phyloP scores from a whole-genome alignment of 2,797 vertebrate genomes.

The Danio kyathit region DNA sequence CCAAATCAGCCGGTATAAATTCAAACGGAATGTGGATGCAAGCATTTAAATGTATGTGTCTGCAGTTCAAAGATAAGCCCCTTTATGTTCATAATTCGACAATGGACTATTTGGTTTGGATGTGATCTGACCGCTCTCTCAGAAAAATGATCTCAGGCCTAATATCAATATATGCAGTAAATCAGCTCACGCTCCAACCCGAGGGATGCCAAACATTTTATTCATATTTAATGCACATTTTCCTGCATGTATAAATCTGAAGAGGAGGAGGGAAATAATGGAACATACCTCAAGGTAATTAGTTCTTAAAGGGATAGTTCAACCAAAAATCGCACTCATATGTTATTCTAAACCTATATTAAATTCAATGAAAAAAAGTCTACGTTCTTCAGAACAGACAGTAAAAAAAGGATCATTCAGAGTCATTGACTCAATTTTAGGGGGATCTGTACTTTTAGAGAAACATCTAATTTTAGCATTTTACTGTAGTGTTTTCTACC shows the following conservation, averaged over 20 bases:
- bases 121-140: constrained; percentile 21
- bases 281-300: not conserved
- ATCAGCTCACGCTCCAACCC: constrained; percentile 29
- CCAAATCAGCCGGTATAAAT: constrained; percentile 59
- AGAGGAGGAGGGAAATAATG: not conserved
- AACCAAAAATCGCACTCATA: not conserved
- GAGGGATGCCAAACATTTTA: constrained; percentile 51
- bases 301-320: not conserved
- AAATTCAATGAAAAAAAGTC: no score
- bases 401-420: no score
- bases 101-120: constrained; percentile 58
- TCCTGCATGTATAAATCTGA: constrained; percentile 42
- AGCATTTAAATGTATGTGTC: constrained; percentile 51
- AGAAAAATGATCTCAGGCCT: constrained; percentile 38
- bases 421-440: no score
- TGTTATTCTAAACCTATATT: not conserved
- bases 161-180: constrained; percentile 51
- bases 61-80: constrained; percentile 50
- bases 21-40: constrained; percentile 49
- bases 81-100: constrained; percentile 44
- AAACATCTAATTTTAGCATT: not conserved
- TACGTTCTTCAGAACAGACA: no score
- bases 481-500: not conserved
- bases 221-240: constrained; percentile 42
- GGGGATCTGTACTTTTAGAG: no score